These are phyloP conservation scores for Steinernema scapterisci DNA, from an alignment of 2,888 invertebrate genomes.

Conservation along the genomic window DNA sequence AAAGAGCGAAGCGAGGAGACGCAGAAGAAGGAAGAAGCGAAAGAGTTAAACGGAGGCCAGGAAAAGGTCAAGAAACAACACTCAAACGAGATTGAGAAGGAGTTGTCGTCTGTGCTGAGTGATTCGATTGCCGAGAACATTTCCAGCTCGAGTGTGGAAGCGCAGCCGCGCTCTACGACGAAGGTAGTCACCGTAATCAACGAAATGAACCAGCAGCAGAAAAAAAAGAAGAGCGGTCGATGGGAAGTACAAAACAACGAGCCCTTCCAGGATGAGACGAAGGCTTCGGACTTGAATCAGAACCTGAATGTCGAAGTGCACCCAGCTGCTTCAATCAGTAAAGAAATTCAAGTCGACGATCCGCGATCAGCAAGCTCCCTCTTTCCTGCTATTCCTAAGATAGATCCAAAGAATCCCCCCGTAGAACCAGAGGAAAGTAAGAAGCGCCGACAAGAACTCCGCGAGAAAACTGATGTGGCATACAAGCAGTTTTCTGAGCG, in stretches of 20 bases:
- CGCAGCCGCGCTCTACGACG: not conserved
- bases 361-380: not conserved
- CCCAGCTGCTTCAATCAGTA: not conserved
- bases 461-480: not conserved
- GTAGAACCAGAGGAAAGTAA: conserved; percentile 14
- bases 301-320: not conserved
- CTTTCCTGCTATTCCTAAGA: not conserved
- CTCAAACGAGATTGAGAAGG: conserved; percentile 14
- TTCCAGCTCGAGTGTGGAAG: conserved; percentile 1
- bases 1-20: too few species aligned
- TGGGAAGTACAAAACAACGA: conserved; percentile 14
- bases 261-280: not conserved
- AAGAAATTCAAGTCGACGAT: not conserved
- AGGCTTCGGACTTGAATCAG: not conserved
- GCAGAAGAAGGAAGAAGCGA: not conserved
- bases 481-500: conserved; percentile 11
- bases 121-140: not conserved
- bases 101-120: not conserved
- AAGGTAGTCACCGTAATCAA: not conserved
- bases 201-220: not conserved
- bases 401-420: not conserved
- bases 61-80: not conserved
- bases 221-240: not conserved
- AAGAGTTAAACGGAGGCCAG: not conserved
- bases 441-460: not conserved